Base-by-base conservation (phyloP, 2,888 invertebrate species). In the Incurvaria masculella region DNA sequence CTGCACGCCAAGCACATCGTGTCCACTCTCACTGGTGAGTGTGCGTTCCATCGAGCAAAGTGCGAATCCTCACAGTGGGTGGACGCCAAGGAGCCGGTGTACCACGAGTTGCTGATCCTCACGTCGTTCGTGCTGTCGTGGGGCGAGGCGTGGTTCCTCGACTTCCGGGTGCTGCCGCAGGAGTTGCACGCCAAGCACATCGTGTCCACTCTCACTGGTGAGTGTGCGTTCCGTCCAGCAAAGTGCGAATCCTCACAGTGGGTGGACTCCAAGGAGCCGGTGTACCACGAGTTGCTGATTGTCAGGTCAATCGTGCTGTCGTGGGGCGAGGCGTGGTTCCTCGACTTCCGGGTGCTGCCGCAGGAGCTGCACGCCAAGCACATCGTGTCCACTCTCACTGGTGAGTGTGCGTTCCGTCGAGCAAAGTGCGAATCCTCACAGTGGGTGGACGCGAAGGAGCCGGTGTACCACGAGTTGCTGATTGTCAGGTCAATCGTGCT, bases 311-410 rank as follows among this genome's bases (percentile, higher is more conserved):
- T 96, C 71, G 85, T 94, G 2, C 65, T 96, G 46, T 83, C 94
- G 8, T 96, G 96, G 96, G 87, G 91, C 2, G 95, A 96, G 69
- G 91, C 92, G 1, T 96, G 95, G 95, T 94, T 94, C 68, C 81
- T 95, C 49, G 95, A 96, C 79, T 94, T 92, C 68, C 82, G 91
- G 57, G 95, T 96, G 1, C 79, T 95, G 51, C 94, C 95, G 0
- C 89, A 91, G 61, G 96, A 96, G 68, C 67, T 82, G 33, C 85
- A 88, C 65, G 89, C 91, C 0, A 81, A 82, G 54, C 75, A 81
- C 60, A 75, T 80, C 46, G 50, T 83, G 27, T 75, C 81, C 21
- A 68, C 81, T 4, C 64, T 74, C n/a, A n/a, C n/a, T 19, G 67
- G 78, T 76, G 49, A 59, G 57, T n/a, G n/a, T n/a, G n/a, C n/a